Evolutionary conservation across 2,113 vertebrate genomes (phyloP), one percentile per base, ranked within the genome.

Genomic region (Donacobius atricapilla): DNA sequence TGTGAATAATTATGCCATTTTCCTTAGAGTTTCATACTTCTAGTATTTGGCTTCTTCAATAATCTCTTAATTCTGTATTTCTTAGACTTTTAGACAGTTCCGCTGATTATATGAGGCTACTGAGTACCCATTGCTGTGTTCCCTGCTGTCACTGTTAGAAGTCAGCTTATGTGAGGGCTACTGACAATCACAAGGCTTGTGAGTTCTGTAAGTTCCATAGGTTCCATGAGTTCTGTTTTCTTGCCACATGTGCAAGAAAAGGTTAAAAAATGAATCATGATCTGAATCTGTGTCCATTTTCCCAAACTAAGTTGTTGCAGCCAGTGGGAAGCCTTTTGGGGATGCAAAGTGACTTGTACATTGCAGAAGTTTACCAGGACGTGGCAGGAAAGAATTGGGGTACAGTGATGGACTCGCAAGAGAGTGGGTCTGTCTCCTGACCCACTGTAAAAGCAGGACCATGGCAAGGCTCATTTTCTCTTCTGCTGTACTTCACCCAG

Each of bases 331-430:
- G 9, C 19, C n/a, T 40, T 22, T 77, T 60, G 56, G 42, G 22
- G 13, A 25, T 57, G 23, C 28, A 78, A 65, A 24, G 51, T 70
- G 73, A 61, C n/a, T 56, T 50, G 20, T 27, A 27, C 27, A 19
- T 60, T 48, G 72, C 40, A 37, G 40, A 77, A 30, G 24, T 53
- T 54, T 90, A 40, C 24, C 48, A 50, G 51, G 47, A 15, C 25
- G 10, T 14, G 45, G 11, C 5, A 5, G 37, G 27, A 70, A 84
- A 40, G 37, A 81, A 11, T 6, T 65, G 54, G 22, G 31, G 44
- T 31, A 11, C 37, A 47, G 21, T 83, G n/a, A 50, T 57, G 28
- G 14, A 22, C 24, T 61, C 0, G 0, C 30, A 44, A 44, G 7
- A 5, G 22, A 27, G 3, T 13, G 13, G 4, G 4, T 80, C 54